Evolutionary conservation across 2,888 invertebrate species (phyloP), one percentile per base, ranked within the genome.

Genomic region (Cetonia aurata): DNA sequence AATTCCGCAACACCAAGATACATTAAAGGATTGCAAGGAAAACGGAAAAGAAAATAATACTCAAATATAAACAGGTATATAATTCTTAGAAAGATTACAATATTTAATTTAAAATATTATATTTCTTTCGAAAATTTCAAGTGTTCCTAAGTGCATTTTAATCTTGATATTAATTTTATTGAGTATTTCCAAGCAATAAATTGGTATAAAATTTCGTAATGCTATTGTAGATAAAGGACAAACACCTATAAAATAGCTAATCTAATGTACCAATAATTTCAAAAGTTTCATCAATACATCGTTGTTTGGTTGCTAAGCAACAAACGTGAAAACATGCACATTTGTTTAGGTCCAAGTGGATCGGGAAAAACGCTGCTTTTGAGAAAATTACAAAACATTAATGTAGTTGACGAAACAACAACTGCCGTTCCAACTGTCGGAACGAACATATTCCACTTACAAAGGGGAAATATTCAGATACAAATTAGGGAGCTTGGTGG

Each of bases 291-390:
- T 46, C 62, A 25, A 62, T 62, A 62, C 25, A n/a, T n/a, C n/a
- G n/a, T n/a, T n/a, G n/a, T n/a, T n/a, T n/a, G 3, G 25, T 25
- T 25, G 25, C 25, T 4, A 25, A 25, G 25, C 25, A 25, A 25
- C 4, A 25, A 25, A 25, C 1, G 25, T 56, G 41, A 46, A 48
- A 74, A 67, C 62, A 82, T 82, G 81, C 78, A 79, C 33, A 73
- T 95, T 6, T 95, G 95, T 77, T 84, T 95, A 37, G 95, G 95
- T 0, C 94, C 95, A 0, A 88, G 89, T 72, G 91, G 92, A 42
- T 91, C 94, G 0, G 95, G 95, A 0, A 95, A 95, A 87, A 94
- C 94, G 0, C 88, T 94, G 31, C 83, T 95, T 17, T 81, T 95
- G 71, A 92, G 92, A 82, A 91, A 90, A 72, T 84, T 95, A 0